Conservation (phyloP, 2,113 vertebrate species). For the Daphoenositta chrysoptera region DNA sequence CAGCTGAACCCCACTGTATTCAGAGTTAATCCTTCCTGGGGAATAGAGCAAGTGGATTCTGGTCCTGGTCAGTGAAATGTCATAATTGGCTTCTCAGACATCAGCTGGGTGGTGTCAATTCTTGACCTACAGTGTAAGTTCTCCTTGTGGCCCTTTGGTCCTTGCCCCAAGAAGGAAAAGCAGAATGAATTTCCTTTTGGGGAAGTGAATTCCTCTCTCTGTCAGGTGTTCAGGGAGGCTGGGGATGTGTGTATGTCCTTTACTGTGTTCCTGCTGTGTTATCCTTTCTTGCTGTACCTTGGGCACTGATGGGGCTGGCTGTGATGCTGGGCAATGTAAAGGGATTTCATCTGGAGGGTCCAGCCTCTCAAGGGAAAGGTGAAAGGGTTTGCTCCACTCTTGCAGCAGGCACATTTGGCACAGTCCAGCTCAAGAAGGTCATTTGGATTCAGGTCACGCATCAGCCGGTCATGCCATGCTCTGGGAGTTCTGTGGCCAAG, state of each 20-base stretch:
- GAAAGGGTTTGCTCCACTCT: neutral
- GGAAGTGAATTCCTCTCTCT: neutral
- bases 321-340: neutral
- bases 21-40: neutral
- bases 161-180: neutral
- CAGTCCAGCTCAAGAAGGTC: neutral
- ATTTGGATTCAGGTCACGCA: neutral
- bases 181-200: neutral
- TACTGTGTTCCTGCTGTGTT: neutral
- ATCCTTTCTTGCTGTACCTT: neutral
- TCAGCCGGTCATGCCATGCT: neutral
- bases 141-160: neutral
- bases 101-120: neutral
- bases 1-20: neutral
- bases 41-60: neutral
- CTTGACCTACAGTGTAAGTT: neutral
- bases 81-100: neutral
- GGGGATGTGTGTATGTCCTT: neutral
- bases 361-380: neutral
- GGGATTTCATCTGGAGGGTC: neutral
- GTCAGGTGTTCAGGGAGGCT: neutral
- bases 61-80: neutral
- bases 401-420: neutral
- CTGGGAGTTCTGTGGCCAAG: neutral
- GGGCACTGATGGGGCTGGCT: neutral